A percentile compares a stretch with the other conserved stretches of the same genome.
These are phyloP conservation scores for Slavum lentiscoides DNA, from an alignment of 2,888 invertebrate genomes.

Conservation along the genomic window DNA sequence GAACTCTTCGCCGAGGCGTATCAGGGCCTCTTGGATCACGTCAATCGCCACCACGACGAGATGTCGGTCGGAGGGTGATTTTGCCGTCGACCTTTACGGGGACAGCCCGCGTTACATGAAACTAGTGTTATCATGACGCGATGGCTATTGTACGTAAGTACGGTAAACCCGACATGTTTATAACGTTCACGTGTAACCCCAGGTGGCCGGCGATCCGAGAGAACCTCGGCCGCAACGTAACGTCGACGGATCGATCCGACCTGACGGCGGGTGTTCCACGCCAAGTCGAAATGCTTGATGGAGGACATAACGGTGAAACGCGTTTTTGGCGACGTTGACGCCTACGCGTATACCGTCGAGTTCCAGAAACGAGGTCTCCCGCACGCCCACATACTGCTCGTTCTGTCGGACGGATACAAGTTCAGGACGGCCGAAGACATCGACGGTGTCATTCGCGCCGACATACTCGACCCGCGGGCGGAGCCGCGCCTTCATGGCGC, in stretches of 20 bases:
- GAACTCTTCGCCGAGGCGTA: slow-evolving; percentile 51
- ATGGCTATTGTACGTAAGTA: slow-evolving; percentile 50
- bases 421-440: not conserved
- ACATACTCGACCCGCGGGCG: not conserved
- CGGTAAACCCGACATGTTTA: slow-evolving; percentile 45
- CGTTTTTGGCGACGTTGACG: slow-evolving; percentile 13
- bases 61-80: not conserved
- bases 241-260: slow-evolving; percentile 22
- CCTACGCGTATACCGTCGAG: slow-evolving; percentile 1
- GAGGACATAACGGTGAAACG: not conserved
- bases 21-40: slow-evolving; percentile 47
- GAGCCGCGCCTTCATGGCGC: not conserved
- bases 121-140: slow-evolving; percentile 54
- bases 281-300: not conserved
- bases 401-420: not conserved
- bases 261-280: slow-evolving; percentile 33
- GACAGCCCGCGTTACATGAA: slow-evolving; percentile 56
- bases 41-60: slow-evolving; percentile 43
- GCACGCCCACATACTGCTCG: slow-evolving; percentile 14
- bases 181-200: slow-evolving; percentile 53
- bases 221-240: slow-evolving; percentile 5
- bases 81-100: slow-evolving; percentile 55
- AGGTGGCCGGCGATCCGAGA: slow-evolving; percentile 52
- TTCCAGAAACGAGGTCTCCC: slow-evolving; percentile 39
- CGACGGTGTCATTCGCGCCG: not conserved